These are phyloP conservation scores for Standfussiana lucernea DNA, from an alignment of 2,888 invertebrate genomes.

Conservation along the genomic window DNA sequence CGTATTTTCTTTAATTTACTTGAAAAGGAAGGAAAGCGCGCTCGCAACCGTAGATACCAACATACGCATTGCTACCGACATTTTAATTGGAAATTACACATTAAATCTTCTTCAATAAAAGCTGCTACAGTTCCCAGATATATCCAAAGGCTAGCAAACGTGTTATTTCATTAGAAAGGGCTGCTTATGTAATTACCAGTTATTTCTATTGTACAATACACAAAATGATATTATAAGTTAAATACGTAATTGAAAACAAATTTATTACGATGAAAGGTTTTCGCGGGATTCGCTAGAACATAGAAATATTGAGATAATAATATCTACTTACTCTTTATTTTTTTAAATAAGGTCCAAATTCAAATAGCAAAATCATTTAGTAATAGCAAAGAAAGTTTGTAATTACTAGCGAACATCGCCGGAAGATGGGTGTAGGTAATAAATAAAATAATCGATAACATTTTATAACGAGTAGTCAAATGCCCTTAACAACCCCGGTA, in stretches of 20 bases:
- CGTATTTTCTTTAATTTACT: slow-evolving; percentile 59
- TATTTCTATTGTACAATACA: slow-evolving; percentile 59
- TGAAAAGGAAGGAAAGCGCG: slow-evolving; percentile 62
- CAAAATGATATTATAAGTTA: slow-evolving; percentile 54
- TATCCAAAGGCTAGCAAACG: slow-evolving; percentile 39
- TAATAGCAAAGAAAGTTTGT: slow-evolving; percentile 52
- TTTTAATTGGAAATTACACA: slow-evolving; percentile 52
- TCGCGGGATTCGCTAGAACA: slow-evolving; percentile 11
- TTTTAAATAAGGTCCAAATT: slow-evolving; percentile 30
- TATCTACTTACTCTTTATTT: background rate
- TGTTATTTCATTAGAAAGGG: slow-evolving; percentile 60
- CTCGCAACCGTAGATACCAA: background rate
- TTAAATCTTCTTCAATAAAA: slow-evolving; percentile 49
- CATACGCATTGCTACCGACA: slow-evolving; percentile 6
- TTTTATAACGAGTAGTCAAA: slow-evolving; percentile 70
- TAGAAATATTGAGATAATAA: background rate
- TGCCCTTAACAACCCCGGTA: slow-evolving; percentile 66
- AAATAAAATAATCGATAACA: slow-evolving; percentile 63
- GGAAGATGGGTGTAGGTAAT: slow-evolving; percentile 64
- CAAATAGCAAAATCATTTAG: background rate
- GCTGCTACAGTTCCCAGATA: slow-evolving; percentile 47
- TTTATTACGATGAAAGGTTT: slow-evolving; percentile 57
- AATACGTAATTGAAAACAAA: slow-evolving; percentile 64
- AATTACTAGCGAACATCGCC: slow-evolving; percentile 46
- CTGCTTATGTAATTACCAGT: slow-evolving; percentile 51